phyloP scores from a whole-genome alignment of 2,113 vertebrate species.

The Centropus unirufus region DNA sequence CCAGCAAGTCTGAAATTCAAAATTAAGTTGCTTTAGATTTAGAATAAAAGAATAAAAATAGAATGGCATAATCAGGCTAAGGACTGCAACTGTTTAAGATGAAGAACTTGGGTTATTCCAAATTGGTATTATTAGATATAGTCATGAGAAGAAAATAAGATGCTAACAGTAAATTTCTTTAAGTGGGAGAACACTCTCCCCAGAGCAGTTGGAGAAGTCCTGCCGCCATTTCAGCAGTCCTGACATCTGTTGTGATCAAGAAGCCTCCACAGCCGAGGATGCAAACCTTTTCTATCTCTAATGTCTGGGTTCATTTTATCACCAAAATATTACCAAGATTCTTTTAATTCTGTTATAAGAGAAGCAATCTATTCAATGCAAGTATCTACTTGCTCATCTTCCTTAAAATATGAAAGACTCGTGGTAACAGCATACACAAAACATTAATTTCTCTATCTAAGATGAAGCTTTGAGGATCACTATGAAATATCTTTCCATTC shows the following conservation, averaged over 20 bases:
- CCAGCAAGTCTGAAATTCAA: background rate
- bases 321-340: background rate
- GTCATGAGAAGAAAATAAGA: background rate
- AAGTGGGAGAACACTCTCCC: background rate
- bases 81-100: background rate
- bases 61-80: background rate
- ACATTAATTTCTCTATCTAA: background rate
- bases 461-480: background rate
- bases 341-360: background rate
- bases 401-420: background rate
- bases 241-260: background rate
- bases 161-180: background rate
- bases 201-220: background rate
- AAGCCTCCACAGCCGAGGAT: background rate
- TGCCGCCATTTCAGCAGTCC: background rate
- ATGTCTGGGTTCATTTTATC: background rate
- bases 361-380: background rate
- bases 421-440: background rate
- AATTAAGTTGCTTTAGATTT: background rate
- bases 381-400: background rate
- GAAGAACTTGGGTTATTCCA: background rate
- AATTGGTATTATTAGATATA: background rate
- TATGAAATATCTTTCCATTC: background rate
- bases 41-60: background rate
- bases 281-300: background rate